A percentile compares a stretch with the other conserved stretches of the same genome.
These are phyloP conservation scores for Talpa occidentalis DNA, from an alignment of 2,113 vertebrate species.

Conservation along the genomic window DNA sequence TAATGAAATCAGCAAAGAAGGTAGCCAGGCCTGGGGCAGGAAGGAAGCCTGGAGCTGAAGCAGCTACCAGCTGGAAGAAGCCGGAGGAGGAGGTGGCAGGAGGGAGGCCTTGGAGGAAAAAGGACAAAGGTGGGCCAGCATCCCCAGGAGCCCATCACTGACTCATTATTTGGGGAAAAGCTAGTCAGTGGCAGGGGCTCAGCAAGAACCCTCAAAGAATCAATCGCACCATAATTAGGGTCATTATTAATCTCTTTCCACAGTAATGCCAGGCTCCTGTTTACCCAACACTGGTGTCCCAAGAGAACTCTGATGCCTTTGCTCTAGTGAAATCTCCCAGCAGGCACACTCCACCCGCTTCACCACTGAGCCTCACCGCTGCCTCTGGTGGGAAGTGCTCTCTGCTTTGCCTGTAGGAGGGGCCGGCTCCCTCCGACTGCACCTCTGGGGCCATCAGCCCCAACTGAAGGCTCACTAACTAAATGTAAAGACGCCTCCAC, in stretches of 20 bases:
- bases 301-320: neutral
- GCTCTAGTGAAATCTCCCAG: neutral
- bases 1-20: neutral
- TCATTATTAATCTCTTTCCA: constrained; percentile 45
- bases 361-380: neutral
- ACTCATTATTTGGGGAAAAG: neutral
- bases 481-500: neutral
- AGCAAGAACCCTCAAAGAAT: constrained; percentile 22
- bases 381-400: neutral
- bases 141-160: neutral
- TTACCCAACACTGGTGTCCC: constrained; percentile 48
- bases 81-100: neutral
- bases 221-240: constrained; percentile 48
- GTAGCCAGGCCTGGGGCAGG: neutral
- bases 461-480: neutral
- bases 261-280: neutral
- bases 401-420: neutral
- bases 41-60: neutral
- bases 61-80: neutral
- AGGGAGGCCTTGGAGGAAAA: neutral
- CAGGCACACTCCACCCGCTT: neutral
- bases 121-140: neutral
- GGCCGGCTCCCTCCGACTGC: neutral
- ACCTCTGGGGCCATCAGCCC: neutral
- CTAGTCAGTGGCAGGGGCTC: neutral